Evolutionary conservation across 2,888 invertebrate genomes (phyloP).

Genomic region (Catocala fraxini): DNA sequence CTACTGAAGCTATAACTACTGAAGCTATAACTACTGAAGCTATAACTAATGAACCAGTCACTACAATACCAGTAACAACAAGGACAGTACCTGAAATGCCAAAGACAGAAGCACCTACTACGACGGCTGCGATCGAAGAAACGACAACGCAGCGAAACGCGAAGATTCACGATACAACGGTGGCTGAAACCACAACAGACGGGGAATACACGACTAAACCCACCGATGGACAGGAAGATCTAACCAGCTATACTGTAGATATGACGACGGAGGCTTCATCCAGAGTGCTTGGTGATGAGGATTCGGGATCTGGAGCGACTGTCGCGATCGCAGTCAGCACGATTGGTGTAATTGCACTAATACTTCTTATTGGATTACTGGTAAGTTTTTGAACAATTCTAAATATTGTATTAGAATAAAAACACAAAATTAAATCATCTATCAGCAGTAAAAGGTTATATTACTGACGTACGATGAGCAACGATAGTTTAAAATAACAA

Average conservation of each 20-base stretch:
- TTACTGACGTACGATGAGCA: too few relatives aligned
- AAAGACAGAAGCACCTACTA: constrained; percentile 25
- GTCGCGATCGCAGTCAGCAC: constrained; percentile 94
- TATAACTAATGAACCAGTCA: constrained; percentile 24
- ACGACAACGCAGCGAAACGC: constrained; percentile 55
- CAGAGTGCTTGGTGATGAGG: constrained; percentile 68
- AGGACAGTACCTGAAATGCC: constrained; percentile 18
- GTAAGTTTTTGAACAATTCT: constrained; percentile 79
- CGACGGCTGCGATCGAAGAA: constrained; percentile 26
- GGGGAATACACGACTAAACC: constrained; percentile 65
- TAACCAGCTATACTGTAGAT: constrained; percentile 66
- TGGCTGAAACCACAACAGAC: constrained; percentile 54
- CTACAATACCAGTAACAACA: constrained; percentile 22
- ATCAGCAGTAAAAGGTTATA: too few relatives aligned
- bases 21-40: constrained; percentile 38
- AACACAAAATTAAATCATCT: not conserved
- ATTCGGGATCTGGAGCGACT: constrained; percentile 89
- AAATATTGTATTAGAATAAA: not conserved
- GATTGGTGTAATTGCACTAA: constrained; percentile 92
- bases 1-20: constrained; percentile 28
- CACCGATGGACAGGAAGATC: constrained; percentile 64
- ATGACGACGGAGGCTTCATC: constrained; percentile 74
- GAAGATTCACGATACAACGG: constrained; percentile 58
- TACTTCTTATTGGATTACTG: constrained; percentile 92
- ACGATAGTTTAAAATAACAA: too few relatives aligned